These are phyloP conservation scores for Dunckerocampus dactyliophorus DNA, from an alignment of 2,113 vertebrate species.

Conservation along the genomic window DNA sequence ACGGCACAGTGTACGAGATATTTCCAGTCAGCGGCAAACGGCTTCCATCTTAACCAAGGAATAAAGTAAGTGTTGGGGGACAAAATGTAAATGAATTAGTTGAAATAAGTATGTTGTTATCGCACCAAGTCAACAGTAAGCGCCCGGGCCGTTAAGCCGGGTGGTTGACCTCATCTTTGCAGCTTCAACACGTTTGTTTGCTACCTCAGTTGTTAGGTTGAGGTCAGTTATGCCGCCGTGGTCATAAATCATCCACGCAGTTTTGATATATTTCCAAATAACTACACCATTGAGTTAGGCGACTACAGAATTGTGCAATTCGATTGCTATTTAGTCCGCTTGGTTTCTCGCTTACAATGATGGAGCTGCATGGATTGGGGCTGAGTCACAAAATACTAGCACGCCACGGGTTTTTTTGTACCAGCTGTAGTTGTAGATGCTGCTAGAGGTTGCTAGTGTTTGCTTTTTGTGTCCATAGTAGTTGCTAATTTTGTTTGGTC, in stretches of 20 bases:
- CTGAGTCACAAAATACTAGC: not conserved
- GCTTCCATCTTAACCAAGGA: constrained; percentile 18
- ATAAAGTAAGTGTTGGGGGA: not conserved
- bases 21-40: constrained; percentile 29
- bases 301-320: not conserved
- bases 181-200: constrained; percentile 11
- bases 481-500: no score
- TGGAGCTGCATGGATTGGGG: not conserved
- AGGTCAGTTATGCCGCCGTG: no score
- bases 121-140: constrained; percentile 3
- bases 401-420: no score
- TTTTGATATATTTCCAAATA: not conserved
- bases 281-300: no score
- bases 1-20: constrained; percentile 48
- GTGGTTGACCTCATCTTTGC: constrained; percentile 21
- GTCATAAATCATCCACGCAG: not conserved
- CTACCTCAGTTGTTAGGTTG: not conserved
- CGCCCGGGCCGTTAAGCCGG: constrained; percentile 25
- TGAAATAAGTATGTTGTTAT: not conserved
- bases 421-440: no score
- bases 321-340: not conserved
- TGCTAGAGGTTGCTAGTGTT: no score
- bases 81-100: not conserved
- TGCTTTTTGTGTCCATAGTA: no score
- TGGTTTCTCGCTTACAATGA: not conserved